Percentiles rank a stretch among this genome's conserved stretches.
phyloP scores from a whole-genome alignment of 2,113 vertebrate genomes.

The Cyanoderma ruficeps region DNA sequence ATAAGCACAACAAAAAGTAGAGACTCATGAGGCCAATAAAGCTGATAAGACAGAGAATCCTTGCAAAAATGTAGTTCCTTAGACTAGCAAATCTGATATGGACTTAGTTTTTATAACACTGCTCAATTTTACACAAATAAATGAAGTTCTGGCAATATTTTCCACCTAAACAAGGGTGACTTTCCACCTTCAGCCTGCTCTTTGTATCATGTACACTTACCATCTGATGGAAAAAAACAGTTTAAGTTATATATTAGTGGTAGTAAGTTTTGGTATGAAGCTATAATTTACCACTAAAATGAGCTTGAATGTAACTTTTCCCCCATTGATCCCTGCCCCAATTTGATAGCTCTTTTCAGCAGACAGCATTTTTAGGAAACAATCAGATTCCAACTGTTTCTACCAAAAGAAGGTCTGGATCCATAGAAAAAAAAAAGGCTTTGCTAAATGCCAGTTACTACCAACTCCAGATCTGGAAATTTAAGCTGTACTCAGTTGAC shows the following conservation, averaged over 20 bases:
- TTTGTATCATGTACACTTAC: not conserved
- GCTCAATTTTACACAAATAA: not conserved
- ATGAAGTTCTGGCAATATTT: not conserved
- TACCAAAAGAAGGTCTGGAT: not conserved
- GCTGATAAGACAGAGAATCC: not conserved
- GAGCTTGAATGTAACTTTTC: not conserved
- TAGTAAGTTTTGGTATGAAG: not conserved
- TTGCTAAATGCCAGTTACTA: not conserved
- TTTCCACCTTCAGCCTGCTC: not conserved
- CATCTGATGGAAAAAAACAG: not conserved
- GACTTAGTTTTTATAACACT: not conserved
- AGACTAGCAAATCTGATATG: not conserved
- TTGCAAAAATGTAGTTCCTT: not conserved
- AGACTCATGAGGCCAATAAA: not conserved
- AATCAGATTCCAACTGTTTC: not conserved
- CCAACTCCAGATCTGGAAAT: not conserved
- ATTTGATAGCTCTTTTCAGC: not conserved
- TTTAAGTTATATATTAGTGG: not conserved
- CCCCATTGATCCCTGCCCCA: not conserved
- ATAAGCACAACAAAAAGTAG: not conserved
- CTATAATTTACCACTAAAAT: not conserved
- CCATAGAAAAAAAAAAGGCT: not conserved
- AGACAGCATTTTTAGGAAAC: not conserved
- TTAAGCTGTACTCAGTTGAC: not conserved
- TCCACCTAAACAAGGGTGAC: not conserved